These are phyloP conservation scores for Halocynthia aurantium DNA, from an alignment of 23 tunicate genomes.

Conservation along the genomic window DNA sequence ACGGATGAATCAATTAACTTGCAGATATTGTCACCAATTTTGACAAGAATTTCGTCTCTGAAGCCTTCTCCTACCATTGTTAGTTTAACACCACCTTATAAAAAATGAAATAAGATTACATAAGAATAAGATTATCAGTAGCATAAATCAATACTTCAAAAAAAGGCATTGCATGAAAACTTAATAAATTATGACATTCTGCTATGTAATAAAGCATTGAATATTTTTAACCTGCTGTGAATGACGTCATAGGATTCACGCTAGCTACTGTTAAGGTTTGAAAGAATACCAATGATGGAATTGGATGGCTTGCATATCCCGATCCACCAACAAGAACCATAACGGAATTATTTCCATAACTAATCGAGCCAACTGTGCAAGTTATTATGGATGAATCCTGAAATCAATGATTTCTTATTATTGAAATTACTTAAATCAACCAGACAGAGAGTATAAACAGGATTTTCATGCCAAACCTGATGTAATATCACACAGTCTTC, in stretches of 20 bases:
- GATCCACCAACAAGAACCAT: constrained; percentile 15
- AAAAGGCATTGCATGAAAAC: no score
- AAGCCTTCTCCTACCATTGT: neutral
- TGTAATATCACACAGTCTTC: neutral
- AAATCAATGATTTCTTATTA: neutral
- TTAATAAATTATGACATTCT: no score
- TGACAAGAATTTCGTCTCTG: no score
- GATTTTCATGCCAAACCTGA: neutral
- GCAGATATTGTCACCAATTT: no score
- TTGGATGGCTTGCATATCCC: constrained; percentile 2
- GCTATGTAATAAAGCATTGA: no score
- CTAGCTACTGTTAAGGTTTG: neutral
- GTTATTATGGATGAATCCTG: constrained; percentile 3
- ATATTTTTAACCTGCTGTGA: neutral
- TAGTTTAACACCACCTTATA: constrained; percentile 3
- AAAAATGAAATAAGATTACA: neutral
- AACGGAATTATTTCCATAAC: constrained; percentile 16
- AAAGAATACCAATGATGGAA: neutral
- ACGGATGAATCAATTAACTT: no score
- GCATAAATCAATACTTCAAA: no score
- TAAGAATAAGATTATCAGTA: no score
- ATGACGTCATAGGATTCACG: neutral
- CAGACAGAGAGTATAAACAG: no score
- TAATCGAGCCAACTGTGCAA: constrained; percentile 3
- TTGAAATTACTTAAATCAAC: neutral